Evolutionary conservation across 1,140 invertebrate genomes (phyloP).

Genomic region (Drosophila watanabei): DNA sequence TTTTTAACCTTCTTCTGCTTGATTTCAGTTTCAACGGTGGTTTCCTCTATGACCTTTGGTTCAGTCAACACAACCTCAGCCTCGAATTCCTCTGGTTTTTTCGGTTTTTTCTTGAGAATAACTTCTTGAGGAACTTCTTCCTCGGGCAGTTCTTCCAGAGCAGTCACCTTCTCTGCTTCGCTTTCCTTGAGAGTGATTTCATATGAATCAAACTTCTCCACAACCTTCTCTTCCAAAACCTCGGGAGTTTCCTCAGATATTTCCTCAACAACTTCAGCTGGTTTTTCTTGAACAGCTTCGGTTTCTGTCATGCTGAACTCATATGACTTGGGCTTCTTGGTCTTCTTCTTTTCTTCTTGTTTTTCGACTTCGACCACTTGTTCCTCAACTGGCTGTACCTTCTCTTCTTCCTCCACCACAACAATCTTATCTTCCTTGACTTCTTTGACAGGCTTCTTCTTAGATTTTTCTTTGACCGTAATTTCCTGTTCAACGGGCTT

Average conservation of each 20-base stretch:
- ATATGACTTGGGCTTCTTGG: conserved; percentile 59
- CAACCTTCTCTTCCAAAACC: conserved; percentile 54
- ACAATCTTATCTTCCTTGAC: conserved; percentile 50
- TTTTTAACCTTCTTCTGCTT: conserved; percentile 85
- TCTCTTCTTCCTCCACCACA: conserved; percentile 72
- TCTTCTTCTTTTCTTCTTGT: conserved; percentile 42
- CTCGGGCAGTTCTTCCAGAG: conserved; percentile 37
- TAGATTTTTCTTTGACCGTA: conserved; percentile 78
- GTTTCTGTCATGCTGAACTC: conserved; percentile 72
- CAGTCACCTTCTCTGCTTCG: conserved; percentile 50
- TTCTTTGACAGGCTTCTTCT: conserved; percentile 67
- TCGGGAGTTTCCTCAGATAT: conserved; percentile 48
- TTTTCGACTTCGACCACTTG: conserved; percentile 12
- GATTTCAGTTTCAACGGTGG: conserved; percentile 71
- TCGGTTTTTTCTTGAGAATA: conserved; percentile 68
- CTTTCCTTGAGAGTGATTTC: conserved; percentile 70
- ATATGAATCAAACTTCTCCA: conserved; percentile 70
- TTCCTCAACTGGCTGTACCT: conserved; percentile 31
- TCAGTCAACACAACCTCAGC: conserved; percentile 70
- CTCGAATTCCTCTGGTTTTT: conserved; percentile 55
- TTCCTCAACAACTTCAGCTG: conserved; percentile 53
- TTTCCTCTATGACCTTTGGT: conserved; percentile 72
- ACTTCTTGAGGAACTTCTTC: conserved; percentile 64
- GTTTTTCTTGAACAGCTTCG: conserved; percentile 49
- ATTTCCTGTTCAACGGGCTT: conserved; percentile 77